Evolutionary conservation across 2,888 invertebrate genomes (phyloP), one percentile per base, ranked within the genome.

Genomic region (Drosophila dives): DNA sequence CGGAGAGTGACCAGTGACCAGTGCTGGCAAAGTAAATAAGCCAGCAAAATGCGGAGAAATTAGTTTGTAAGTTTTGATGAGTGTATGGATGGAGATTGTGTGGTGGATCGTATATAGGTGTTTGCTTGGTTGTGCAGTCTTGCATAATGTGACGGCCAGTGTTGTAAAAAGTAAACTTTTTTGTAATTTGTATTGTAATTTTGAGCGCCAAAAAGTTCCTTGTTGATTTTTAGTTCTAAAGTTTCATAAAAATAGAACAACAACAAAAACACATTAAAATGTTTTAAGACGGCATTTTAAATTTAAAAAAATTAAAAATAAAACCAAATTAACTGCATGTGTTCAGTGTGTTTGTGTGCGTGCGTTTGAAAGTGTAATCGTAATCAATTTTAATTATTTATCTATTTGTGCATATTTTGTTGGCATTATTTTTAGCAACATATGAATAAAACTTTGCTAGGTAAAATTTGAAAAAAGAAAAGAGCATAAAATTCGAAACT

Each of bases 171-270:
- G 55, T 42, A 64, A 51, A 65, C 63, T 78, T 86, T 86, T 82
- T 80, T 86, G 90, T 90, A 90, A 86, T 72, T 90, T 86, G 72
- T 80, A 86, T 90, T 87, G 83, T 79, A 86, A 83, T 86, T 89
- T 86, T 90, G 90, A 86, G 90, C 84, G 86, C 86, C 89, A 90
- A 90, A 85, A 90, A 87, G 86, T 87, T 87, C 86, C 86, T 87
- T 89, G 90, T 90, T 86, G 86, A 86, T 89, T 90, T 90, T 89
- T 76, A 87, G 84, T 87, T 87, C 77, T 89, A 89, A 81, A 73
- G 78, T 75, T 89, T 83, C 88, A 90, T 80, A 64, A 62, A 74
- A 75, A 70, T 58, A 71, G 61, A 70, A 71, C 72, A 77, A 77
- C 60, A 68, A 68, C 59, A 54, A 65, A 71, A 73, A 61, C 53